A percentile compares a stretch with the other conserved stretches of the same genome.
Evolutionary conservation across 1,140 invertebrate genomes (phyloP).

Genomic region (Melitaea cinxia): DNA sequence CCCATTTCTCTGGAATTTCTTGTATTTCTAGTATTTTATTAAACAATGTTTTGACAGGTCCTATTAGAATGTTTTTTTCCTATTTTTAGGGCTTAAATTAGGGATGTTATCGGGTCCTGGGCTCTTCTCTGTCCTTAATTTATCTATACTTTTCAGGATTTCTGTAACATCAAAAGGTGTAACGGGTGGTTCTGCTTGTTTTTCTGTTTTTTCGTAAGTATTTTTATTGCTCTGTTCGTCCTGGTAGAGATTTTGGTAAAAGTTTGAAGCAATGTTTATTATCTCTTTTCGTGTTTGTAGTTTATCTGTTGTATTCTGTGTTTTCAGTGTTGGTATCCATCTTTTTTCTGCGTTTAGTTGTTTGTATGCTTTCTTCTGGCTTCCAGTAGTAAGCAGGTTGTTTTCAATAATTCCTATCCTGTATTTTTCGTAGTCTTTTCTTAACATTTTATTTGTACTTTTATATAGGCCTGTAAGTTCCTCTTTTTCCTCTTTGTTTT

Average conservation of each 20-base stretch:
- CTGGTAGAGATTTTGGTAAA: constrained; percentile 24
- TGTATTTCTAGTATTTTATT: not conserved
- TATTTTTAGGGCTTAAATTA: constrained; percentile 24
- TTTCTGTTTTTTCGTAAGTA: not conserved
- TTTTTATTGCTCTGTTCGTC: constrained; percentile 6
- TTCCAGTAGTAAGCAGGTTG: constrained; percentile 10
- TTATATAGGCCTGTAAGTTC: constrained; percentile 37
- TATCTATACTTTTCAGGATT: constrained; percentile 28
- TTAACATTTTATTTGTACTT: constrained; percentile 38
- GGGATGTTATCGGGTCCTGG: constrained; percentile 33
- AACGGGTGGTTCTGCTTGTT: not conserved
- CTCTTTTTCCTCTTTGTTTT: constrained; percentile 34
- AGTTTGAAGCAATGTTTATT: constrained; percentile 33
- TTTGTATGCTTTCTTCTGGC: constrained; percentile 29
- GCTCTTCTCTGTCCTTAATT: constrained; percentile 33
- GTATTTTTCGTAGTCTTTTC: constrained; percentile 40
- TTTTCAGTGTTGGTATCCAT: constrained; percentile 24
- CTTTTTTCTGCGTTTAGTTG: constrained; percentile 13
- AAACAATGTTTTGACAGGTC: not conserved
- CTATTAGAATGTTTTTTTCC: not conserved
- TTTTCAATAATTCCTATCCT: constrained; percentile 37
- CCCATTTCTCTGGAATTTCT: not conserved
- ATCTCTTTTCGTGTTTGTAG: constrained; percentile 26
- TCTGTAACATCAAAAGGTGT: constrained; percentile 2
- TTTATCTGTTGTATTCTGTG: constrained; percentile 4